Percentiles rank a stretch among this genome's conserved stretches.
Evolutionary conservation across 2,113 vertebrate genomes (phyloP).

Genomic region (Tyrannus savana): DNA sequence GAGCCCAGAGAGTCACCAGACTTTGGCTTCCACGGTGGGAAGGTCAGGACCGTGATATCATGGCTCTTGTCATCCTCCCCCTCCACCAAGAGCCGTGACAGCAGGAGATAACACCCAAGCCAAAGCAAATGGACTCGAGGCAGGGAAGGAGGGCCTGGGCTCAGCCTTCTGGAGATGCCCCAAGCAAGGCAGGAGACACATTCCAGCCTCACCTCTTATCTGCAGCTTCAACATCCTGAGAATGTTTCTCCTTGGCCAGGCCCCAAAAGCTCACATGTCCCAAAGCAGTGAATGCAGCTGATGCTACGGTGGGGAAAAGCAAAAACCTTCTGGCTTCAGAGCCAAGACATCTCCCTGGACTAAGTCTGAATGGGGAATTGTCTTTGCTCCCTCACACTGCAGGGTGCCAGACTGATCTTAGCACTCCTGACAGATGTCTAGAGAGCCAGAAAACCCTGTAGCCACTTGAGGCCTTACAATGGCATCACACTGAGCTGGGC

Average conservation of each 20-base stretch:
- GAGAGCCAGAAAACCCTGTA: neutral
- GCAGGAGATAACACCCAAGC: neutral
- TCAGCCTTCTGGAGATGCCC: neutral
- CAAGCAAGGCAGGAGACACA: neutral
- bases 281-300: neutral
- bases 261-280: neutral
- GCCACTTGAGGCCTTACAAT: neutral
- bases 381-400: neutral
- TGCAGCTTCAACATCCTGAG: slow-evolving; percentile 1
- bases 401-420: neutral
- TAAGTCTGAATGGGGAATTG: neutral
- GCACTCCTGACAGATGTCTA: neutral
- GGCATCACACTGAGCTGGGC: neutral
- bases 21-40: neutral
- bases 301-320: neutral
- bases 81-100: neutral
- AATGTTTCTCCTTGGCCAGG: neutral
- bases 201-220: slow-evolving; percentile 23
- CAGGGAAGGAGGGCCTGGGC: neutral
- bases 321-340: neutral
- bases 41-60: neutral
- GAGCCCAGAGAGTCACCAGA: neutral
- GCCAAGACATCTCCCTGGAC: neutral
- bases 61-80: neutral
- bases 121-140: neutral